A percentile compares a stretch with the other conserved stretches of the same genome.
Evolutionary conservation across 1,140 invertebrate genomes (phyloP).

Genomic region (Babylonia areolata): DNA sequence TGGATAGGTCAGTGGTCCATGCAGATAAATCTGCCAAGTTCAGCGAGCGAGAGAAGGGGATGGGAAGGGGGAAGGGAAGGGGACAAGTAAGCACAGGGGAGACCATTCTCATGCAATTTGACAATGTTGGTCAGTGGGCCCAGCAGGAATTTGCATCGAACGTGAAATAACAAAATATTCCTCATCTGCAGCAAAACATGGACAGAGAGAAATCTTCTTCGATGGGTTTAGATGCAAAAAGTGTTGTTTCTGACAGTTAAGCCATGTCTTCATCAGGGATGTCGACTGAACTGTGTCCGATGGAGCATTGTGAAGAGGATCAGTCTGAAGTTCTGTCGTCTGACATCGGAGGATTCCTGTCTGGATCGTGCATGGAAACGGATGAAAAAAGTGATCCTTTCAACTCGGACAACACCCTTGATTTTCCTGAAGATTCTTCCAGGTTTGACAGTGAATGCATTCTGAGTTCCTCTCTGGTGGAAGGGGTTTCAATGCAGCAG

Average conservation of each 20-base stretch:
- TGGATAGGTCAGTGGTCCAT: too few species aligned
- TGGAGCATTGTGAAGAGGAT: background rate
- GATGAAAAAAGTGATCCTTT: constrained; percentile 5
- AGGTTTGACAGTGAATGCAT: constrained; percentile 20
- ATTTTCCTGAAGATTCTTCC: constrained; percentile 4
- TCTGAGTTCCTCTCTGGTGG: background rate
- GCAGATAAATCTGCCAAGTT: background rate
- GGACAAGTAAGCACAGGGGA: background rate
- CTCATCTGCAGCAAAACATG: too few species aligned
- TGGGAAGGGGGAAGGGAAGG: background rate
- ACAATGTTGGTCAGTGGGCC: background rate
- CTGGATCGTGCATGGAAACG: background rate
- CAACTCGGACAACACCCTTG: background rate
- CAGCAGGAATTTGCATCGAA: background rate
- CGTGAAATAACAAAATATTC: background rate
- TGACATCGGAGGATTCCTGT: constrained; percentile 13
- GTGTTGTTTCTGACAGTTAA: background rate
- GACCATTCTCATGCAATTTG: background rate
- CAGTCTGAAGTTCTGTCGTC: background rate
- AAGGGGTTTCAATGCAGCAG: constrained; percentile 1
- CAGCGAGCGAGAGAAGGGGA: background rate
- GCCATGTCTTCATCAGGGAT: background rate
- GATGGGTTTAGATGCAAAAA: background rate
- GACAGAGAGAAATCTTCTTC: background rate
- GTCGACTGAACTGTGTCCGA: background rate